These are phyloP conservation scores for Dasyurus viverrinus DNA, from an alignment of 2,113 vertebrate genomes.

Conservation along the genomic window DNA sequence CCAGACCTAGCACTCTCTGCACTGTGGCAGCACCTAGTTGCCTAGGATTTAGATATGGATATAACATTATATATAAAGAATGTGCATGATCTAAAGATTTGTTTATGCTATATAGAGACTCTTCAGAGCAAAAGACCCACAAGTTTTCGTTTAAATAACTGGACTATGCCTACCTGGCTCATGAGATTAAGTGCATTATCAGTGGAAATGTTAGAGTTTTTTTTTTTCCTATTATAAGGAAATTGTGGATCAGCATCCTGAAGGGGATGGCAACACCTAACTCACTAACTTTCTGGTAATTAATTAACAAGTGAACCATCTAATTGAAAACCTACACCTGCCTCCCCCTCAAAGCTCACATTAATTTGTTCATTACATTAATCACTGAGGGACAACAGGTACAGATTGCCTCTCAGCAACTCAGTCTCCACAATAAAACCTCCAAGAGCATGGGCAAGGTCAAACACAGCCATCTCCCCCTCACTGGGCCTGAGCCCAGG, in stretches of 20 bases:
- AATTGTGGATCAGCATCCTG: background rate
- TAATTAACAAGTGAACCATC: constrained; percentile 67
- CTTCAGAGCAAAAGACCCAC: background rate
- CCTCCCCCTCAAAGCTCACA: constrained; percentile 62
- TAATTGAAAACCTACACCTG: constrained; percentile 58
- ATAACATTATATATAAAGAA: background rate
- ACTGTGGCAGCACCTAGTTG: background rate
- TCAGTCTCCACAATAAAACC: constrained; percentile 49
- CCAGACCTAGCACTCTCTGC: background rate
- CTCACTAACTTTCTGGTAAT: constrained; percentile 51
- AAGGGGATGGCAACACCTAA: constrained; percentile 45
- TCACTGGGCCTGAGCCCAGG: constrained; percentile 30
- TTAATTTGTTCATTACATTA: constrained; percentile 64
- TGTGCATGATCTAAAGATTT: background rate
- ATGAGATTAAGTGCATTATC: background rate
- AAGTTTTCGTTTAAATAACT: background rate
- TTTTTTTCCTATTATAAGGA: background rate
- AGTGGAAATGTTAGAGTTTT: background rate
- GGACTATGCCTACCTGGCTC: background rate
- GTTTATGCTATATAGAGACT: background rate
- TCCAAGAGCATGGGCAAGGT: constrained; percentile 67
- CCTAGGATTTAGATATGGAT: background rate
- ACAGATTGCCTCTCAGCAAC: constrained; percentile 62
- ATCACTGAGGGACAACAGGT: constrained; percentile 62
- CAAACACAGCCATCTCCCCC: constrained; percentile 47